Evolutionary conservation across 2,888 invertebrate species (phyloP), one percentile per base, ranked within the genome.

Genomic region (Choreutis nemorana): DNA sequence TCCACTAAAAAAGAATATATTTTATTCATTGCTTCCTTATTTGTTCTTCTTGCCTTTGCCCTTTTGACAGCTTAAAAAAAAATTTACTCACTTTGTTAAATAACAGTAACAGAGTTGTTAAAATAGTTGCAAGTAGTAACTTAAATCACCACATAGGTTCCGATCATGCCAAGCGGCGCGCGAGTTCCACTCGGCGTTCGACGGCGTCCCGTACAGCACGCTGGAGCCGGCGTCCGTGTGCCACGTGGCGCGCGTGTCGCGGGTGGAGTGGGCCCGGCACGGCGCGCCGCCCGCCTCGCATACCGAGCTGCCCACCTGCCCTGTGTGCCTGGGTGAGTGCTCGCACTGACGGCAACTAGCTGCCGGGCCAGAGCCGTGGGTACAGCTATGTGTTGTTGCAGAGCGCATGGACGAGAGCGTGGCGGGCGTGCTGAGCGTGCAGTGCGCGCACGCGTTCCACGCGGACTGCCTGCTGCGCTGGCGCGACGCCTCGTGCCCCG

Each of bases 341-440:
- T 8, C 18, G 18, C 18, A 5, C 9, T 23, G 23, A 23, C 23
- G n/a, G 8, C n/a, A n/a, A 5, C 9, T 23, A 1, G 5, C 23
- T 10, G 2, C 2, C 23, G 5, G 23, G 10, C 23, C 6, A 10
- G 5, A 9, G 2, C 23, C 23, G 8, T 23, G 9, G 8, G 9
- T 23, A 8, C n/a, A 5, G 23, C 10, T 10, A 10, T 23, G 23
- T 23, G 5, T 5, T 9, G 18, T 26, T 4, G 1, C 49, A 70
- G 98, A 99, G 71, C 86, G 97, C 34, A 94, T 94, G 97, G 99
- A 99, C 66, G 99, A 99, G 72, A 95, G 96, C 45, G 95, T 97
- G 7, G 96, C 97, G 59, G 97, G 97, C 7, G 93, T 99, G 37
- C 79, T 99, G 42, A 97, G 97, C 14, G 97, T 99, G 55, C 83